A percentile compares a stretch with the other conserved stretches of the same genome.
These are phyloP conservation scores for Stegophylla sp. DNA, from an alignment of 2,888 invertebrate genomes.

Conservation along the genomic window DNA sequence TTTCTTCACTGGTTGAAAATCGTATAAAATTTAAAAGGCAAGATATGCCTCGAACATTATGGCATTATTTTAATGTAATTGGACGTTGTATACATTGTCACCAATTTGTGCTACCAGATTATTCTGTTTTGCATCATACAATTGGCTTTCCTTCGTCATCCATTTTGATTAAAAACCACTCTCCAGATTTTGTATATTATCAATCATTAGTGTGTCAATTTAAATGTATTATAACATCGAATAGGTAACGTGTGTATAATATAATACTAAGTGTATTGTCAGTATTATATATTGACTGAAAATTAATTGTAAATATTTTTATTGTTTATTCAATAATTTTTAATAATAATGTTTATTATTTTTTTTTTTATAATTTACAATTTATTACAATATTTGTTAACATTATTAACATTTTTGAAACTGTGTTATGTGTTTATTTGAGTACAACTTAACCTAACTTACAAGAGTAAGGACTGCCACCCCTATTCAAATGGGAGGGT, in stretches of 20 bases:
- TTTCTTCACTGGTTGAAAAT: not conserved
- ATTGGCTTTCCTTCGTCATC: not conserved
- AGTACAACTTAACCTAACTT: too few relatives aligned
- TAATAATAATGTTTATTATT: too few relatives aligned
- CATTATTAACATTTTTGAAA: too few relatives aligned
- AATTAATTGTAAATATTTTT: not conserved
- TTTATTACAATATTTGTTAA: too few relatives aligned
- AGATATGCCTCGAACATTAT: not conserved
- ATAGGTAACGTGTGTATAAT: too few relatives aligned
- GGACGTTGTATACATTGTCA: slow-evolving; percentile 1
- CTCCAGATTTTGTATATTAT: not conserved
- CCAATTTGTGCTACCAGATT: not conserved
- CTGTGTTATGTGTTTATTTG: too few relatives aligned
- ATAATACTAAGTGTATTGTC: too few relatives aligned
- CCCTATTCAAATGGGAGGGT: too few relatives aligned
- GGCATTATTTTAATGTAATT: slow-evolving; percentile 5
- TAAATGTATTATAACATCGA: not conserved
- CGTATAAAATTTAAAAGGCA: not conserved
- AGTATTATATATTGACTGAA: too few relatives aligned
- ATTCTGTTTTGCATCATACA: not conserved
- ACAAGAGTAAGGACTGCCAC: too few relatives aligned
- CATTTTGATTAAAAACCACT: not conserved
- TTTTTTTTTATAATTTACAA: too few relatives aligned
- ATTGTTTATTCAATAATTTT: not conserved
- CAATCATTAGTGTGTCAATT: not conserved